A percentile compares a stretch with the other conserved stretches of the same genome.
Evolutionary conservation across 2,797 vertebrate species (phyloP).

Genomic region (Siniperca scherzeri): DNA sequence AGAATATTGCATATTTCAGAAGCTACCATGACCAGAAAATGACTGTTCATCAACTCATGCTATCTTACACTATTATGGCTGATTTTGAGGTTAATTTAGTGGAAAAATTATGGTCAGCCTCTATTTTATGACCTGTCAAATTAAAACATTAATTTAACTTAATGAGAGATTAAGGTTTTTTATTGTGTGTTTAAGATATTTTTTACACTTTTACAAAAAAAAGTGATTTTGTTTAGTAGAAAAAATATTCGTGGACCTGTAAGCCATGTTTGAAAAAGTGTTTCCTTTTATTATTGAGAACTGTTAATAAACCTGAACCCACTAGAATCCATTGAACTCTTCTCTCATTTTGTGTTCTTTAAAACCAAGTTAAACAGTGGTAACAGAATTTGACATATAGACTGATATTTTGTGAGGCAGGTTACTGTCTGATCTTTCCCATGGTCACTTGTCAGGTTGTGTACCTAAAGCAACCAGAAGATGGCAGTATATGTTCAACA

Average conservation of each 20-base stretch:
- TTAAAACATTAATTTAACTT: slow-evolving; percentile 65
- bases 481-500: slow-evolving; percentile 62
- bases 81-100: slow-evolving; percentile 33
- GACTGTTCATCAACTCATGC: slow-evolving; percentile 1
- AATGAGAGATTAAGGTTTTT: slow-evolving; percentile 75
- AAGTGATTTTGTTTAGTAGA: slow-evolving; percentile 37
- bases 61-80: slow-evolving; percentile 36
- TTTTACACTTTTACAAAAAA: slow-evolving; percentile 63
- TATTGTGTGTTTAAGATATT: slow-evolving; percentile 62
- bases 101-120: slow-evolving; percentile 10
- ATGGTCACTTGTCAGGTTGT: not conserved
- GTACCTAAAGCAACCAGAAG: slow-evolving; percentile 65
- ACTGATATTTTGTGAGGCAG: not conserved
- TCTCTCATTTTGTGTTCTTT: slow-evolving; percentile 11
- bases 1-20: slow-evolving; percentile 31
- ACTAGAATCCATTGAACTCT: slow-evolving; percentile 18
- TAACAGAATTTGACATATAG: not conserved
- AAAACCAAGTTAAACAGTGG: not conserved
- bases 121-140: slow-evolving; percentile 39
- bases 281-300: slow-evolving; percentile 58
- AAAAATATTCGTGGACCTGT: slow-evolving; percentile 48
- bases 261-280: slow-evolving; percentile 57
- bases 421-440: not conserved
- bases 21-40: slow-evolving; percentile 4
- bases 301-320: slow-evolving; percentile 75